Base-by-base conservation (phyloP, 92 coral and sea anemone genomes). In the Phymanthus crucifer region DNA sequence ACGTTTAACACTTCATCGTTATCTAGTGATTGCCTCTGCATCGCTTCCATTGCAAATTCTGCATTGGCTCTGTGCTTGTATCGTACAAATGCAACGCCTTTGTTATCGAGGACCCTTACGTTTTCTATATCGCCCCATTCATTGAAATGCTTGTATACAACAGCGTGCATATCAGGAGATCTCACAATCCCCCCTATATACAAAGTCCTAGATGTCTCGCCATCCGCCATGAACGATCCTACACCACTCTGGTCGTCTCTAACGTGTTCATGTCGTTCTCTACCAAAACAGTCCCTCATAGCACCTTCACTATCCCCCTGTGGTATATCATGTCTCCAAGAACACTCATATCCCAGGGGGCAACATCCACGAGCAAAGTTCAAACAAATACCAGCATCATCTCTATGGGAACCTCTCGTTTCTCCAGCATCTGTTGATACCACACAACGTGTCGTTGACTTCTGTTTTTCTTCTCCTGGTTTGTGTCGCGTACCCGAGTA, bases 311-410 rank as follows among this genome's bases (percentile, higher is more conserved):
- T 85, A 27, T 81, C 87, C 26, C 69, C 91, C 65, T 83, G 72
- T 23, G 97, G 97, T 5, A 90, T 32, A 19, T 73, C 79, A 82
- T 92, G 97, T 32, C 79, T 71, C 97, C 97, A 92, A 7, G 89
- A 79, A 79, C 97, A 92, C 24, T 92, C 97, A 40, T 74, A 85
- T 6, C 97, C 97, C 27, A 87, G 64, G 3, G 97, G 88, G 61
- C 97, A 92, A 77, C 97, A 92, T 58, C 97, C 97, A 38, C 97
- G 89, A 32, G 97, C 92, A 80, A 92, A 92, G 67, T 90, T 92
- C 38, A 84, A 82, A 70, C 97, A 92, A 32, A 87, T 81, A 46
- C 81, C 92, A 1, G 94, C 82, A 11, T 74, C 78, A 46, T 85
- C 94, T 50, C 86, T 84, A 50, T 46, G 61, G 29, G 82, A 83